Evolutionary conservation across 2,113 vertebrate genomes (phyloP).

Genomic region (Protomyctophum bolini): DNA sequence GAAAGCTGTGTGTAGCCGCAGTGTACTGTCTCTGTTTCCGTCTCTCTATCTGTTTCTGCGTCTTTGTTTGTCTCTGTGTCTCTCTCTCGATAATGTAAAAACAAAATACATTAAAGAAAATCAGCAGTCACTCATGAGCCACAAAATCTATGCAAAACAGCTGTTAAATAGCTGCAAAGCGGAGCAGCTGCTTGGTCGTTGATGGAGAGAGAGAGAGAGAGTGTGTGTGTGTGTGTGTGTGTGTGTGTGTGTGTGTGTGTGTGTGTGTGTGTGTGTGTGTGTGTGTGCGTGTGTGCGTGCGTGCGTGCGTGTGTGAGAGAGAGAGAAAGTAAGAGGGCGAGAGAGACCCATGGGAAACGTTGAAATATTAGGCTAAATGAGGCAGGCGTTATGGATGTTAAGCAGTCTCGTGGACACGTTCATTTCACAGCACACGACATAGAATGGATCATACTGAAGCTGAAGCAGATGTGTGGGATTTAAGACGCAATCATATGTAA

Average conservation of each 20-base stretch:
- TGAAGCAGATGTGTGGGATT: constrained; percentile 25
- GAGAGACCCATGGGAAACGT: constrained; percentile 30
- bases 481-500: too few relatives aligned
- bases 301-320: constrained; percentile 43
- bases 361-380: constrained; percentile 66
- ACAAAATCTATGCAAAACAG: constrained; percentile 73
- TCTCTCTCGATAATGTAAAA: too few relatives aligned
- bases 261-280: too few relatives aligned
- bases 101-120: constrained; percentile 25
- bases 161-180: constrained; percentile 75
- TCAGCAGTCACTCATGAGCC: constrained; percentile 53
- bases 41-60: not conserved
- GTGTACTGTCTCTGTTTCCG: constrained; percentile 37
- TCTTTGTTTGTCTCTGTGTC: too few relatives aligned
- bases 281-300: constrained; percentile 12
- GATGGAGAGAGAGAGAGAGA: constrained; percentile 48
- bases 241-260: too few relatives aligned
- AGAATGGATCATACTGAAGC: constrained; percentile 46
- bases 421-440: constrained; percentile 22
- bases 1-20: constrained; percentile 32
- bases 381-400: constrained; percentile 35
- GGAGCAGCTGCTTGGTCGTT: constrained; percentile 70
- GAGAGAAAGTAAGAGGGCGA: constrained; percentile 4
- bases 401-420: not conserved
- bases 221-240: not conserved